Evolutionary conservation across 2,888 invertebrate genomes (phyloP), one percentile per base, ranked within the genome.

Genomic region (Amblyjoppa proteus): DNA sequence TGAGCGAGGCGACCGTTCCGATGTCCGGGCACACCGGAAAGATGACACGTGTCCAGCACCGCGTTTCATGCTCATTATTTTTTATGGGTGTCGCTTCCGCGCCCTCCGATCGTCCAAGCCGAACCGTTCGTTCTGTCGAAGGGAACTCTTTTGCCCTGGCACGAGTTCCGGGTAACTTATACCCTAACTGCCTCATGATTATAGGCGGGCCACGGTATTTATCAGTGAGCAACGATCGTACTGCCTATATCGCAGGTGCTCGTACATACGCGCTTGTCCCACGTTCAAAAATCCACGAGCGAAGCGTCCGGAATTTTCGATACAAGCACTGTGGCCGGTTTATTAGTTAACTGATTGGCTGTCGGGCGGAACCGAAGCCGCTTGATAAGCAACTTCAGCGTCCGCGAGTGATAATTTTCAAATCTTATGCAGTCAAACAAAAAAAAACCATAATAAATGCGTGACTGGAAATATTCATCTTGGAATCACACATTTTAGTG

Each of bases 1-100:
- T 56, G 28, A 73, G 38, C 53, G 51, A 41, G 13, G 28, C 64
- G 74, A 81, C 66, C 68, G 58, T 61, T 75, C 76, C 74, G 71
- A 41, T 66, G 69, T 64, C 45, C 69, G 53, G 51, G 41, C 9
- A 49, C 25, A 81, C 88, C 90, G 88, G 89, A 90, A 89, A 89
- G 88, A 91, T 92, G 92, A 92, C 92, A 91, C 92, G 92, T 92
- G 92, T 89, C 89, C 78, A 76, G 66, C 75, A 75, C 82, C 58
- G 73, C 81, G 87, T 87, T 49, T 86, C 88, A 88, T 89, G 90
- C 87, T 91, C 88, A 88, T 89, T 90, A 90, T 88, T 89, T 89
- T 49, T 91, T 89, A 88, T 86, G 88, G 85, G 83, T 88, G 88
- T 89, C 87, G 88, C 88, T 92, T 90, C 91, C 90, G 91, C 88